These are phyloP conservation scores for Aphidoletes aphidimyza DNA, from an alignment of 2,888 invertebrate genomes.

Conservation along the genomic window DNA sequence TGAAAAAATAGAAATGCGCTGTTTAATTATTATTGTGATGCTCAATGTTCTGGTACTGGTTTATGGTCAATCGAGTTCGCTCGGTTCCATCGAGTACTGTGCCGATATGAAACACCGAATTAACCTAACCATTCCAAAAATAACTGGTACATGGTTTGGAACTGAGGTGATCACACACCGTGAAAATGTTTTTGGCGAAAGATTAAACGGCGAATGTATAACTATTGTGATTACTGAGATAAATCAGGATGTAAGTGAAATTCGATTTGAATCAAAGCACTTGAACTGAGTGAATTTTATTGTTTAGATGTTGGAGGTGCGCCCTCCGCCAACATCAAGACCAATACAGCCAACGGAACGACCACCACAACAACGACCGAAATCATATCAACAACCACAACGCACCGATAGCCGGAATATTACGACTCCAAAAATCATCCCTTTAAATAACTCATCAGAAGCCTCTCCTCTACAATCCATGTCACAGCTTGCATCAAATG, in stretches of 20 bases:
- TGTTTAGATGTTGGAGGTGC: no score
- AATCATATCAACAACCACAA: no score
- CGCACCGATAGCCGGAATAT: no score
- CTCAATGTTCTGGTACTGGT: not conserved
- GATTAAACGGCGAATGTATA: not conserved
- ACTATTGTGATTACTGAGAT: not conserved
- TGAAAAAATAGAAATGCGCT: not conserved
- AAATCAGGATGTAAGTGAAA: not conserved
- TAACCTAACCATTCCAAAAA: conserved; percentile 68
- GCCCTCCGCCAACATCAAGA: no score
- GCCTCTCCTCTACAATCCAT: no score
- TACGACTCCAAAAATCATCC: no score
- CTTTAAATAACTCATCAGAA: no score
- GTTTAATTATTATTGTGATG: not conserved
- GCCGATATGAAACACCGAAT: conserved; percentile 70
- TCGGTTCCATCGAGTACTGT: conserved; percentile 63
- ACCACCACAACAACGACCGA: no score
- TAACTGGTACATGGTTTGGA: conserved; percentile 59
- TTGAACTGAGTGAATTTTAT: no score
- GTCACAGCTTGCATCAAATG: no score
- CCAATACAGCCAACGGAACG: no score
- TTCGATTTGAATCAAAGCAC: no score
- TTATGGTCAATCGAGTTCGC: not conserved
- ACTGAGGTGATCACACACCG: not conserved
- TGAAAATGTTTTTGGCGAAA: not conserved